Evolutionary conservation across 64 coral and sea anemone genomes (phyloP), one percentile per base, ranked within the genome.

Genomic region (Astreopora myriophthalma): DNA sequence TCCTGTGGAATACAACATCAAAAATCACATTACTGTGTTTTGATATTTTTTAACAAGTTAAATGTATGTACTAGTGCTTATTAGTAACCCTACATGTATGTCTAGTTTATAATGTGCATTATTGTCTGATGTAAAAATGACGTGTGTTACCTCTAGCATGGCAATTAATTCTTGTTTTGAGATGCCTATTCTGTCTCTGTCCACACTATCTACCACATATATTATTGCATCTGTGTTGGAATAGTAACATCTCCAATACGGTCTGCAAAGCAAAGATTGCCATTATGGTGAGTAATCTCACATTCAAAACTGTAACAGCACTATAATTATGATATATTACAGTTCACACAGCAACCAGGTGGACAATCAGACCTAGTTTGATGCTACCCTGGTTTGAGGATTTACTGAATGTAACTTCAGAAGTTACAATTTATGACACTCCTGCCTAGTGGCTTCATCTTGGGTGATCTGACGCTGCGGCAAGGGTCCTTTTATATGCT

Each of bases 151-250:
- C 87, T 99, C 96, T 33, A 99, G 71, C 96, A 99, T 99, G 0
- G 93, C 89, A 35, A 99, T 64, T 7, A 99, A 85, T 33, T 99
- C 97, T 66, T 99, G 97, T 66, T 99, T 99, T 69, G 97, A 99
- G 23, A 99, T 99, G 19, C 97, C 94, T 90, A 99, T 99, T 90
- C 97, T 93, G 4, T 99, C 97, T 69, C 24, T 87, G 69, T 99
- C 97, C 44, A 92, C 92, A 38, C 97, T 99, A 38, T 99, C 97
- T 14, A 99, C 97, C 31, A 99, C 97, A 85, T 99, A 99, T 48
- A 99, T 99, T 27, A 99, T 89, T 39, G 97, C 97, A 93, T 99
- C 97, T 62, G 97, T 99, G 84, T 99, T 99, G 6, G 97, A 92
- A 82, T 99, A 99, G 67, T 99, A 99, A 46, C 97, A 99, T 65